Evolutionary conservation across 2,888 invertebrate species (phyloP).

Genomic region (Cryptocheilus praepositus): DNA sequence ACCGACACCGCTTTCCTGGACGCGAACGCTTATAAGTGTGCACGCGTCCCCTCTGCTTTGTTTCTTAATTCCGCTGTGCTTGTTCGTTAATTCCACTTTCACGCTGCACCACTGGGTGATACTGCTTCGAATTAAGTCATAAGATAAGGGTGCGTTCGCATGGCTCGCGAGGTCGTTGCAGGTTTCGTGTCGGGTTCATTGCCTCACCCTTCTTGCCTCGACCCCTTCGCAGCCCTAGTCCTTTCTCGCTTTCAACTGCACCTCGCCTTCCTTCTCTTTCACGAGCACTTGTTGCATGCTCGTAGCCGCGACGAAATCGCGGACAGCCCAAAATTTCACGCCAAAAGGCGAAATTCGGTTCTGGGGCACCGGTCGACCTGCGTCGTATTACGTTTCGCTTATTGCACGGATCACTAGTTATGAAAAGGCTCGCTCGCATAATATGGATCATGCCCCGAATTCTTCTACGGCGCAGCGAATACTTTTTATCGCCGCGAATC

Average conservation of each 20-base stretch:
- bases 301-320: slow-evolving; percentile 17
- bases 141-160: slow-evolving; percentile 39
- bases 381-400: no score
- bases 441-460: not conserved
- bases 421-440: not conserved
- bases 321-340: slow-evolving; percentile 23
- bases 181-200: slow-evolving; percentile 29
- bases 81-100: slow-evolving; percentile 14
- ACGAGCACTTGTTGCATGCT: slow-evolving; percentile 65
- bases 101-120: slow-evolving; percentile 1
- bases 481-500: slow-evolving; percentile 4
- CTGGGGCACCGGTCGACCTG: no score
- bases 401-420: not conserved
- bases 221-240: slow-evolving; percentile 29
- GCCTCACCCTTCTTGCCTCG: slow-evolving; percentile 19
- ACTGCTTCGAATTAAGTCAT: slow-evolving; percentile 26
- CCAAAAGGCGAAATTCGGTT: no score
- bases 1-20: no score
- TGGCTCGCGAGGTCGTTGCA: slow-evolving; percentile 33
- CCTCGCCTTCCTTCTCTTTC: slow-evolving; percentile 50
- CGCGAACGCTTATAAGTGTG: no score
- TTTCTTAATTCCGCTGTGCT: slow-evolving; percentile 11
- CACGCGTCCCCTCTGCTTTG: not conserved
- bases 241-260: slow-evolving; percentile 41
- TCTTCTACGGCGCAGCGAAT: not conserved